A percentile compares a stretch with the other conserved stretches of the same genome.
phyloP scores from a whole-genome alignment of 2,113 vertebrate genomes.

The Psettodes erumei region DNA sequence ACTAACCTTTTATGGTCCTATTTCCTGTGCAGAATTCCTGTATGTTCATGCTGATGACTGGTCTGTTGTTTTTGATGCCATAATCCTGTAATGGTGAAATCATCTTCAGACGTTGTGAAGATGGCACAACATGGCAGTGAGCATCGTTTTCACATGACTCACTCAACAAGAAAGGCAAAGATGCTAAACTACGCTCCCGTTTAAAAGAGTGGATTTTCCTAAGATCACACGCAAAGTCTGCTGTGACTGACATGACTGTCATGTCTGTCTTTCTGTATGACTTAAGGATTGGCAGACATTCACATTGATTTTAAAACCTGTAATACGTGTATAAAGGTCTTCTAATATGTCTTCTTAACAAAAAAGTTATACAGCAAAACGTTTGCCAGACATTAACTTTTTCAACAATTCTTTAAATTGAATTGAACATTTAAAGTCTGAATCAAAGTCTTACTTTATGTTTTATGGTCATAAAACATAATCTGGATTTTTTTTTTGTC shows the following conservation, averaged over 20 bases:
- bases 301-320: neutral
- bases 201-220: neutral
- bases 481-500: neutral
- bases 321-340: neutral
- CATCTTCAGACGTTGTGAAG: too few species aligned
- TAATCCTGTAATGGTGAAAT: neutral
- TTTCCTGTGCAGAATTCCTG: neutral
- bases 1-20: neutral
- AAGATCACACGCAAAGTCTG: neutral
- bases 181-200: neutral
- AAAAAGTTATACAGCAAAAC: neutral
- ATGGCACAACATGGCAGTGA: neutral
- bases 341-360: neutral
- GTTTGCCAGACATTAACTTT: too few species aligned
- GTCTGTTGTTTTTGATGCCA: neutral
- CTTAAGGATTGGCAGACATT: neutral
- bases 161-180: neutral
- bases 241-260: slow-evolving; percentile 17
- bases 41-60: neutral
- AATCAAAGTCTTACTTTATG: too few species aligned
- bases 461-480: too few species aligned
- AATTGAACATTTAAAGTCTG: too few species aligned
- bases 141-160: slow-evolving; percentile 1
- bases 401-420: too few species aligned
- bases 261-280: slow-evolving; percentile 8